These are phyloP conservation scores for Drosophila subobscura DNA, from an alignment of 1,140 invertebrate species.

Conservation along the genomic window DNA sequence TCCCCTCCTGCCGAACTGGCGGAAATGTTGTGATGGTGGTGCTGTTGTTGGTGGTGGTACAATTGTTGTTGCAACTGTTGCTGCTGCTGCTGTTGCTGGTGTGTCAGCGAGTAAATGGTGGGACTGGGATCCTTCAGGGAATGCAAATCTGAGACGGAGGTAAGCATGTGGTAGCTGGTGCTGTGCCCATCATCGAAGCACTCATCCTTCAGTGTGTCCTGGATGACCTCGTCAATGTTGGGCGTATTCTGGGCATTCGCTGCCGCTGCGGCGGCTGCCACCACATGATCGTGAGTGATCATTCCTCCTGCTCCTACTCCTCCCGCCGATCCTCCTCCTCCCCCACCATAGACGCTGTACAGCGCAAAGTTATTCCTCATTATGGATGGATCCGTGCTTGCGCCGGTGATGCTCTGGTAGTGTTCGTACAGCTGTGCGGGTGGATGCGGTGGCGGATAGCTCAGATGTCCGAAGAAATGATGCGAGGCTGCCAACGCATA, in stretches of 20 bases:
- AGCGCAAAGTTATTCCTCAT: slow-evolving; percentile 78
- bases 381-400: slow-evolving; percentile 66
- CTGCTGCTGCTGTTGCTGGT: slow-evolving; percentile 52
- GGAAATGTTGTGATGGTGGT: slow-evolving; percentile 71
- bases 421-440: slow-evolving; percentile 56
- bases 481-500: slow-evolving; percentile 61
- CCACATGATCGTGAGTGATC: slow-evolving; percentile 43
- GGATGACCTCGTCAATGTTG: slow-evolving; percentile 81
- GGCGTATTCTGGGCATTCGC: slow-evolving; percentile 49
- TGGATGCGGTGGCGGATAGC: slow-evolving; percentile 41
- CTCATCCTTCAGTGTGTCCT: slow-evolving; percentile 81
- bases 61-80: slow-evolving; percentile 46
- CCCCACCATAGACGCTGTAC: slow-evolving; percentile 65
- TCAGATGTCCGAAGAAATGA: slow-evolving; percentile 56
- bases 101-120: slow-evolving; percentile 44
- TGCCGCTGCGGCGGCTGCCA: slow-evolving; percentile 52
- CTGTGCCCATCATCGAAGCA: slow-evolving; percentile 70
- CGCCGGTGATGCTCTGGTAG: slow-evolving; percentile 37
- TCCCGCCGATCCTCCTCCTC: slow-evolving; percentile 36
- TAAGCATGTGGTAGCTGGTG: slow-evolving; percentile 73
- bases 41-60: slow-evolving; percentile 35
- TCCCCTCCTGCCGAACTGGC: slow-evolving; percentile 74
- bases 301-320: slow-evolving; percentile 46
- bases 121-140: slow-evolving; percentile 63
- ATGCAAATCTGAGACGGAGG: slow-evolving; percentile 68